Base-by-base conservation (phyloP, 1,140 invertebrate species). In the Meloidogyne floridensis region DNA sequence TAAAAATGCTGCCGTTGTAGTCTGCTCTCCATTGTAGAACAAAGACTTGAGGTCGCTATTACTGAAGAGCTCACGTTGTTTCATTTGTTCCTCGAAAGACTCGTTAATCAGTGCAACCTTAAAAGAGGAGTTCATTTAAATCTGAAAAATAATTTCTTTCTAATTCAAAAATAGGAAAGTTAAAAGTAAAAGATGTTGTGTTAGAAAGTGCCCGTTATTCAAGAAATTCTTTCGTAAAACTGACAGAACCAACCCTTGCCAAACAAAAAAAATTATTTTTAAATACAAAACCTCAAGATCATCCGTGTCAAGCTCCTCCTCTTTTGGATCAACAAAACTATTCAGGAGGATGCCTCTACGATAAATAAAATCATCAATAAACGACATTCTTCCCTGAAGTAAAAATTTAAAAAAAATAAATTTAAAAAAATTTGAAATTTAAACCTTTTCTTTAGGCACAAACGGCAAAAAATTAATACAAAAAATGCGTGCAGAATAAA, bases 81-180 rank as follows among this genome's bases (percentile, higher is more conserved):
- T 83, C 47, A 80, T 77, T 59, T 83, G 81, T 43, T 83, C 81
- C 42, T 83, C 82, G 69, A 83, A 83, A 18, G 82, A 83, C 56
- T 85, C 82, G 59, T 83, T 83, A 32, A 83, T 83, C 42, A 83
- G 43, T 15, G 82, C 82, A 47, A 83, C 82, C 82, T 83, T 18
- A 32, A 82, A 7, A 42, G n/a, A 2, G 20, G n/a, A 11, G 4
- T 47, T 13, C n/a, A n/a, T 54, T 65, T 65, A 2, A 32, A 32
- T 32, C 32, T 32, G 32, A 32, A 32, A 32, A 32, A 32, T 32
- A 32, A 32, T 4, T 6, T 69, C 0, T 72, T 78, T 18, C 6
- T 47, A 59, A 70, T 71, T 80, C 3, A 32, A 9, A 77, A 43
- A 8, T 42, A 3, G 51, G 4, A 13, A 42, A 59, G 15, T 76